Evolutionary conservation across 2,113 vertebrate species (phyloP).

Genomic region (Ciconia boyciana): DNA sequence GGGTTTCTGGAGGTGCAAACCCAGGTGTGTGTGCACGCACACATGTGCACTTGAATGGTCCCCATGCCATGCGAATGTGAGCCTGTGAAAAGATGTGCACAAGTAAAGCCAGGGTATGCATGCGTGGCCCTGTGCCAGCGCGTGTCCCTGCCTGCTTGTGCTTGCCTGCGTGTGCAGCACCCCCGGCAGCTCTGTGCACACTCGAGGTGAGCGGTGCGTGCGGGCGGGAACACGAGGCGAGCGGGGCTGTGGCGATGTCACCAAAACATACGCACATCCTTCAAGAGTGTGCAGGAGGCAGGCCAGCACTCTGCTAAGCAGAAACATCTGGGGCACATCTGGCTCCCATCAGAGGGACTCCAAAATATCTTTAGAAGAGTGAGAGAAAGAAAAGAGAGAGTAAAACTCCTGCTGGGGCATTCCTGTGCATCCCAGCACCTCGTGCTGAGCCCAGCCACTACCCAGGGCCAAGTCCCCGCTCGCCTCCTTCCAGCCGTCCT

Average conservation of each 20-base stretch:
- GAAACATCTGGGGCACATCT: constrained; percentile 54
- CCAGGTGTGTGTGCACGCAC: too few relatives aligned
- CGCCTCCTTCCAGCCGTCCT: background rate
- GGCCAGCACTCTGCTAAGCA: background rate
- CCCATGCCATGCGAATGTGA: background rate
- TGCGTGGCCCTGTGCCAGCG: rapidly evolving
- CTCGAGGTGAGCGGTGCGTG: rapidly evolving
- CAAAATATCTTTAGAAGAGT: background rate
- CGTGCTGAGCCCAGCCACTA: rapidly evolving
- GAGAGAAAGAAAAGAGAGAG: background rate
- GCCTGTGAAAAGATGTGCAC: rapidly evolving
- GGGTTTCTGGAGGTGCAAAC: background rate
- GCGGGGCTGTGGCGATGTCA: background rate
- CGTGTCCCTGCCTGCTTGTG: background rate
- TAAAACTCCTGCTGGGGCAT: background rate
- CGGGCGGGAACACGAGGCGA: rapidly evolving
- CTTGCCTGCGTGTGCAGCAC: background rate
- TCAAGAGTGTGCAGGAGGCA: background rate
- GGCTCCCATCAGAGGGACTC: constrained; percentile 7
- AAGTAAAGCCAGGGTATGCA: background rate
- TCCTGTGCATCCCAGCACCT: background rate
- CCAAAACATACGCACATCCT: background rate
- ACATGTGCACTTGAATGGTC: rapidly evolving
- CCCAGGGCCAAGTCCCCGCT: background rate
- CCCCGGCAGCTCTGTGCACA: rapidly evolving